Conservation (phyloP, 2,797 vertebrate genomes). For the Darevskia nairensis region DNA sequence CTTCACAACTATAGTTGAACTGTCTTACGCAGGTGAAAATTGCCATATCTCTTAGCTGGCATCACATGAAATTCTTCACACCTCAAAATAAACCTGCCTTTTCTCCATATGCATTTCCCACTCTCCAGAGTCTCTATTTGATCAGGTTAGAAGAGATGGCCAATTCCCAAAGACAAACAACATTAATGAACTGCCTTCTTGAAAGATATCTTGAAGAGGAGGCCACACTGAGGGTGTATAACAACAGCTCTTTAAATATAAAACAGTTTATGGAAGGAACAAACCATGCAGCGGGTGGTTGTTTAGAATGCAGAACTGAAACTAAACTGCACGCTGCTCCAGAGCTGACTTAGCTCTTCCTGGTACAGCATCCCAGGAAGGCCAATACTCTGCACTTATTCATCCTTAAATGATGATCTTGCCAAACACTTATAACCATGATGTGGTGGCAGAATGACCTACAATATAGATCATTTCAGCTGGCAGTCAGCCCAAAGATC, state of each 20-base stretch:
- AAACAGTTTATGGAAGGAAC: no score
- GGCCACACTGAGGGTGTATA: no score
- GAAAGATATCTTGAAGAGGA: no score
- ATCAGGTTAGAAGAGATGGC: neutral
- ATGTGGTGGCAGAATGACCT: neutral
- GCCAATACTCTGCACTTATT: neutral
- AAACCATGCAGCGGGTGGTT: no score
- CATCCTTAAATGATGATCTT: conserved; percentile 1
- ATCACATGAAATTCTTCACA: conserved; percentile 34
- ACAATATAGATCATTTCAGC: neutral
- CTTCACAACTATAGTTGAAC: conserved; percentile 38
- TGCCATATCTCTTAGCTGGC: conserved; percentile 45
- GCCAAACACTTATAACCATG: conserved; percentile 21
- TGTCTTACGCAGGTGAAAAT: conserved; percentile 38
- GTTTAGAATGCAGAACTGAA: no score
- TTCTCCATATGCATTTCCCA: conserved; percentile 22
- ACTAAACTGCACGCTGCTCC: no score
- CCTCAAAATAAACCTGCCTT: neutral
- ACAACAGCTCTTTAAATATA: no score
- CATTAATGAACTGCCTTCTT: conserved; percentile 11
- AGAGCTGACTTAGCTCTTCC: no score
- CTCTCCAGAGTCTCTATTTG: neutral
- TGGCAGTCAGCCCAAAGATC: conserved; percentile 20
- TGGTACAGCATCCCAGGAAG: no score
- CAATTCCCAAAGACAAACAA: conserved; percentile 28